Evolutionary conservation across 2,113 vertebrate genomes (phyloP).

Genomic region (Potamarius usumacintae): DNA sequence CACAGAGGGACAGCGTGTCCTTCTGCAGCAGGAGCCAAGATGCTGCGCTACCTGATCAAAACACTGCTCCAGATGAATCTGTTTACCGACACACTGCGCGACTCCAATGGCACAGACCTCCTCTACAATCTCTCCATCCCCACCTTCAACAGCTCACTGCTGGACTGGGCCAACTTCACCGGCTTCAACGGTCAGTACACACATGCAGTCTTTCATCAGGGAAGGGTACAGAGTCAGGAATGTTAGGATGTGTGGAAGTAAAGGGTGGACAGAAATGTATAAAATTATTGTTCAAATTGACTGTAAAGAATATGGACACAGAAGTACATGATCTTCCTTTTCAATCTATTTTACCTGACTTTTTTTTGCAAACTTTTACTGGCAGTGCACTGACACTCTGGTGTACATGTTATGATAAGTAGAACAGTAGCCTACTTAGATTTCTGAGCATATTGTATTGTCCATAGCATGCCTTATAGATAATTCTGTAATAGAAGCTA

Average conservation of each 20-base stretch:
- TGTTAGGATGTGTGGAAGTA: neutral
- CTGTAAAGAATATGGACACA: neutral
- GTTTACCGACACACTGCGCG: conserved; percentile 84
- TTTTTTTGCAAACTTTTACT: neutral
- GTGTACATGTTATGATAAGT: neutral
- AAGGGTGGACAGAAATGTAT: neutral
- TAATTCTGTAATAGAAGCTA: neutral
- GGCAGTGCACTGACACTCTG: neutral
- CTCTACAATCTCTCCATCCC: conserved; percentile 77
- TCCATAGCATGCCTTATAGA: neutral
- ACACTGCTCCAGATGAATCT: conserved; percentile 96
- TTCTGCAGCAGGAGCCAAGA: conserved; percentile 59
- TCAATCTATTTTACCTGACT: neutral
- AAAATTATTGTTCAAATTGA: neutral
- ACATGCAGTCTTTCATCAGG: neutral
- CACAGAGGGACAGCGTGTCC: conserved; percentile 42
- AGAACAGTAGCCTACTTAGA: too few species aligned
- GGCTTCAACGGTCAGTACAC: conserved; percentile 79
- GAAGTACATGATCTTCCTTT: neutral
- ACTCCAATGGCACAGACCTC: conserved; percentile 79
- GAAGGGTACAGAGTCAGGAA: neutral
- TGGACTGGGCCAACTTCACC: conserved; percentile 77
- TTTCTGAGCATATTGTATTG: neutral
- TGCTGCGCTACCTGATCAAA: conserved; percentile 95
- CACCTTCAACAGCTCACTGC: conserved; percentile 73